Evolutionary conservation across 2,888 invertebrate genomes (phyloP), one percentile per base, ranked within the genome.

Genomic region (Sminthurinus aureus): DNA sequence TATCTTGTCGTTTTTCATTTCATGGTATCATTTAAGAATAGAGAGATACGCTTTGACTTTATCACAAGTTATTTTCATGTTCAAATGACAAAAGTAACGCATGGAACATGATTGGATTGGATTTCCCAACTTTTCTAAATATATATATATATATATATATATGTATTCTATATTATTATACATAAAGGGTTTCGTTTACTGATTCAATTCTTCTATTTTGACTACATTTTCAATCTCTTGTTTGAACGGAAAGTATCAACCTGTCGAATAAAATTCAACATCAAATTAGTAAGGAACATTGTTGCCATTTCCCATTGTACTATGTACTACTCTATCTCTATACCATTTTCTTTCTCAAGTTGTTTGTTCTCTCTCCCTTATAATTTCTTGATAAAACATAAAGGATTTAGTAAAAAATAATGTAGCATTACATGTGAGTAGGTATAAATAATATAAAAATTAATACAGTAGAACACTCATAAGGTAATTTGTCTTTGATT

Each of bases 51-150:
- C 58, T 58, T 58, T 58, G 58, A 58, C 58, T 58, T 58, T 18
- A 58, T 58, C 58, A 58, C 58, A 18, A 18, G 58, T 58, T 58
- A 58, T 18, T 22, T 24, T 73, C 73, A 71, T 71, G 71, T 24
- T 71, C 71, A 24, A 24, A 71, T 24, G 71, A 71, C 22, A 71
- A 22, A 71, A 71, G 71, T 71, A 71, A 13, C 24, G 22, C 67
- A 71, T 71, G 26, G 71, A 24, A 26, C 22, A 20, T 71, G 24
- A 13, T 58, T 24, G 71, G 22, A 8, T 22, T 24, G 15, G 67
- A 67, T 67, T 67, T 20, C n/a, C n/a, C 11, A 15, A 18, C 67
- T n/a, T 11, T 20, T 67, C 15, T 22, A 3, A 0, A n/a, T 67
- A 67, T 66, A 58, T 15, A 64, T n/a, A 38, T 38, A 38, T 38